Evolutionary conservation across 2,113 vertebrate genomes (phyloP), one percentile per base, ranked within the genome.

Genomic region (Athene noctua): DNA sequence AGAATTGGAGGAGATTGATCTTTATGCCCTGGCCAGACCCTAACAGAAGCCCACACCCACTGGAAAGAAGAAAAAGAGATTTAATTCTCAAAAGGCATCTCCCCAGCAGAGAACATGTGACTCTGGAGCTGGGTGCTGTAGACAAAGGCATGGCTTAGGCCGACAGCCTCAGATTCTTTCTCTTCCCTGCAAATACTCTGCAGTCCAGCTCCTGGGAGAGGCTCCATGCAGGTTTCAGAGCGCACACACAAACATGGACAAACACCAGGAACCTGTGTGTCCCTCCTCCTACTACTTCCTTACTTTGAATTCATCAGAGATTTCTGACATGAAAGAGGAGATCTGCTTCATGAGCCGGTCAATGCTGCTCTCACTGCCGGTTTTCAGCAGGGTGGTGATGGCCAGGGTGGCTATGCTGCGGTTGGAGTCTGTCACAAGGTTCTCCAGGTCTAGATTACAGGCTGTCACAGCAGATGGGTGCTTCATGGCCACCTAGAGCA

Each of bases 311-410:
- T 98, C 98, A 67, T 98, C 98, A 0, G 98, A 98, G 92, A 98
- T 98, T 97, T 98, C 98, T 2, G 98, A 98, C 98, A 98, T 98
- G 88, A 98, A 98, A 36, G 98, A 98, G 17, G 98, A 98, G 90
- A 98, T 98, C 95, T 98, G 98, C 77, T 98, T 98, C 98, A 98
- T 98, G 72, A 98, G 98, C 18, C 98, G 97, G 96, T 98, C 98
- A 3, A 98, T 98, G 97, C 98, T 98, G 97, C 98, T 98, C 96
- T 98, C 98, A 1, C 98, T 98, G 80, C 98, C 98, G 0, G 98
- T 98, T 94, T 98, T 98, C 67, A 98, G 98, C 70, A 98, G 90
- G 0, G 98, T 98, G 78, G 98, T 98, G 96, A 98, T 98, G 86
- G 98, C 98, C 92, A 98, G 88, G 0, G 98, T 98, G 74, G 98